Percentiles rank a stretch among this genome's conserved stretches.
Conservation (phyloP, 1,140 invertebrate genomes). For the Brachionus rotundiformis region DNA sequence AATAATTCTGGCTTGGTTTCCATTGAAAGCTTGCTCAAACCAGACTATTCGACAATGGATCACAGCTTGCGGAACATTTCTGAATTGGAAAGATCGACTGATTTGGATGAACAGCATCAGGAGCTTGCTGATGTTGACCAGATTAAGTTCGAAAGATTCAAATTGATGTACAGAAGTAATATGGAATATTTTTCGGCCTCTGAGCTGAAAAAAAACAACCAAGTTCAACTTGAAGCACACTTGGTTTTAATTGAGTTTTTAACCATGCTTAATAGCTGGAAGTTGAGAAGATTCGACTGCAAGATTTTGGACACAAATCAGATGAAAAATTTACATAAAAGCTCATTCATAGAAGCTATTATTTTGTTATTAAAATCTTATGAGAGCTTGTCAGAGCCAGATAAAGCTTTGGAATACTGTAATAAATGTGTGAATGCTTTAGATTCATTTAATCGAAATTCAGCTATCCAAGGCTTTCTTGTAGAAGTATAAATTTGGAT, state of each 20-base stretch:
- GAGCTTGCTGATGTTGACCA: conserved; percentile 31
- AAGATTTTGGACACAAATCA: background rate
- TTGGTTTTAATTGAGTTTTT: conserved; percentile 15
- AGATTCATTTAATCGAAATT: background rate
- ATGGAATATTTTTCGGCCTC: conserved; percentile 18
- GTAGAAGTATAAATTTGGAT: conserved; percentile 2
- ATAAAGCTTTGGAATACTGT: background rate
- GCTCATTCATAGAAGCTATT: background rate
- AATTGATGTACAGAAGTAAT: background rate
- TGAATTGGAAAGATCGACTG: background rate
- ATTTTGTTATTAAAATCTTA: background rate
- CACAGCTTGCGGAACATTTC: background rate
- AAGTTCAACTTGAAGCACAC: background rate
- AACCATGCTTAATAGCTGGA: conserved; percentile 25
- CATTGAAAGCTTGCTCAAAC: background rate
- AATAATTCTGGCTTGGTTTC: conserved; percentile 4
- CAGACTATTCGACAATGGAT: background rate
- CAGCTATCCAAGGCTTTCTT: background rate
- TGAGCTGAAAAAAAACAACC: background rate
- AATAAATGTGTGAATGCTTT: background rate
- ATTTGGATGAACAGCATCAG: background rate
- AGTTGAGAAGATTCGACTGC: conserved; percentile 5
- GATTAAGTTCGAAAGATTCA: conserved; percentile 21
- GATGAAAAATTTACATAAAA: conserved; percentile 9
- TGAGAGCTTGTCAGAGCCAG: background rate